A percentile compares a stretch with the other conserved stretches of the same genome.
phyloP scores from a whole-genome alignment of 2,113 vertebrate genomes.

The Petrocephalus microphthalmus region DNA sequence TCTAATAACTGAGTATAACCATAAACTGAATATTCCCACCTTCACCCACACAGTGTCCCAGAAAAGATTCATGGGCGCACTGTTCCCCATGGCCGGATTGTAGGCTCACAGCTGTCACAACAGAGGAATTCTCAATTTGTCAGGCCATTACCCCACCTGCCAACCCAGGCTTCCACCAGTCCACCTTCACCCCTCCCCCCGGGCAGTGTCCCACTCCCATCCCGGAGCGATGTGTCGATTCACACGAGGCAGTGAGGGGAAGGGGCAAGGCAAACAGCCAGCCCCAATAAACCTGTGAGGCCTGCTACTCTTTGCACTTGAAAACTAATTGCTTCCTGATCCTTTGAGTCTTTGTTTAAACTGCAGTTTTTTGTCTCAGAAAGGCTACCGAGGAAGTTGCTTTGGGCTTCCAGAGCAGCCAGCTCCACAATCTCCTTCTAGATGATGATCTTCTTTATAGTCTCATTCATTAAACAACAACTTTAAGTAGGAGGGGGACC shows the following conservation, averaged over 20 bases:
- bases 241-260: background rate
- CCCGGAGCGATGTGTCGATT: background rate
- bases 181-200: background rate
- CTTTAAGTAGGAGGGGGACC: background rate
- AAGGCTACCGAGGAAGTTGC: background rate
- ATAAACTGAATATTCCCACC: background rate
- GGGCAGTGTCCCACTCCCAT: background rate
- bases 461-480: background rate
- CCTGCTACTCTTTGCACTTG: background rate
- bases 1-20: too few species aligned
- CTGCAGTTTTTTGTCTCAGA: background rate
- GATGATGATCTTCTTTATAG: background rate
- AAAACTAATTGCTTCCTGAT: conserved; percentile 12
- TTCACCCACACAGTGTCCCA: background rate
- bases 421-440: background rate
- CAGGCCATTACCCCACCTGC: background rate
- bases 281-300: background rate
- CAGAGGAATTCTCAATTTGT: background rate
- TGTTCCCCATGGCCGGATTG: background rate
- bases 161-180: background rate
- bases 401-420: background rate
- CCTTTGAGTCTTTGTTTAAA: background rate
- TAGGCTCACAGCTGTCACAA: background rate
- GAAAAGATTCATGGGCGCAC: background rate
- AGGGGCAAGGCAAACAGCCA: background rate